Base-by-base conservation (phyloP, 2,888 invertebrate genomes). In the Aphidius colemani region DNA sequence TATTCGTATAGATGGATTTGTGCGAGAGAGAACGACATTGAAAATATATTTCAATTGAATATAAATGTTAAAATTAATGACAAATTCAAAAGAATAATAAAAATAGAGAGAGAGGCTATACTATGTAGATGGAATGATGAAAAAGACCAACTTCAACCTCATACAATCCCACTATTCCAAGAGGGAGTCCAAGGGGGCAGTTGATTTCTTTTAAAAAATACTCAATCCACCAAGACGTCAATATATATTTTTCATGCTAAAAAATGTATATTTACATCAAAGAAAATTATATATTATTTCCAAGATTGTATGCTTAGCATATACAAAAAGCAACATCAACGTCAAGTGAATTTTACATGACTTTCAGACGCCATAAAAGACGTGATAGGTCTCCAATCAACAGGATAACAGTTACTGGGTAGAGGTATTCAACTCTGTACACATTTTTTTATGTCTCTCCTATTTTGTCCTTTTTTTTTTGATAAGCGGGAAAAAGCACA, bases 101-200 rank as follows among this genome's bases (percentile, higher is more conserved):
- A 18, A 18, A 18, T 18, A 18, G 13, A 18, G 13, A 18, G 13
- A 18, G 13, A n/a, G n/a, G n/a, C n/a, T n/a, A n/a, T n/a, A n/a
- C n/a, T 18, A 18, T 18, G 13, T 18, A 18, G 13, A 18, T 18
- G 13, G 45, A 51, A 30, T 50, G 30, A 46, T 56, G 45, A 39
- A 39, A 39, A 57, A 62, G 48, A 81, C 82, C 80, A 78, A 70
- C 81, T 70, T 5, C 75, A 66, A 74, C 67, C 71, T 81, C 70
- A 78, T 82, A 78, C 72, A 75, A 68, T 69, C 82, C 82, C 80
- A 77, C 77, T 81, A 79, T 73, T 72, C 80, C 81, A 81, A 81
- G 82, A 82, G 81, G 77, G 75, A 73, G 72, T 80, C 81, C 81
- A 82, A 82, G 82, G 81, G 81, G 80, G 82, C 78, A 80, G 30